phyloP scores from a whole-genome alignment of 2,797 vertebrate species.

The Pseudocheirus occidentalis region DNA sequence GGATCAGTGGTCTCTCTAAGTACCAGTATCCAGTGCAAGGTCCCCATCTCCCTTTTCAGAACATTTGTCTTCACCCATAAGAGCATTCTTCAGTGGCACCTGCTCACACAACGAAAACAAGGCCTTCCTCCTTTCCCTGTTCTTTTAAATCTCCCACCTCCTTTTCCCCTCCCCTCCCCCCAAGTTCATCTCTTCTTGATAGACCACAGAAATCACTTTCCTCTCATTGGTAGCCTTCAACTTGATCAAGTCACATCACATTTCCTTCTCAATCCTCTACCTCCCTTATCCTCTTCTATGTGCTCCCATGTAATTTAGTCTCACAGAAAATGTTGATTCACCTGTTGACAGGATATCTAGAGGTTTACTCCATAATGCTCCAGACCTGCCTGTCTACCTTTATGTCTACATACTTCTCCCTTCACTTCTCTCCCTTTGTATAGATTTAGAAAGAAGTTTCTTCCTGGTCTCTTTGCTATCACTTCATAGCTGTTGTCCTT shows the following conservation, averaged over 20 bases:
- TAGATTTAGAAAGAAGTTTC: not conserved
- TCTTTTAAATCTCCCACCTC: not conserved
- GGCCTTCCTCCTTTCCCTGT: not conserved
- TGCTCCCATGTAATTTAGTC: not conserved
- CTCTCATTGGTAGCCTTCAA: not conserved
- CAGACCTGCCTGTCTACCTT: not conserved
- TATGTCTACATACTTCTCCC: not conserved
- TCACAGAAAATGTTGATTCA: not conserved
- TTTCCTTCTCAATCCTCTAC: not conserved
- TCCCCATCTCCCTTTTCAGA: not conserved
- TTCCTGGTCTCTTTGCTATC: not conserved
- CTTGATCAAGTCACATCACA: not conserved
- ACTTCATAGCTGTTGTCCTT: not conserved
- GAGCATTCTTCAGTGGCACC: not conserved
- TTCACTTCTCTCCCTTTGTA: not conserved
- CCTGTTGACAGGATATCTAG: not conserved
- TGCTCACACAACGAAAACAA: not conserved
- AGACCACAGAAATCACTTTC: not conserved
- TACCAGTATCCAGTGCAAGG: not conserved
- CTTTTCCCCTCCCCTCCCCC: not conserved
- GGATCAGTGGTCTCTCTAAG: not conserved
- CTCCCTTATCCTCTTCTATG: not conserved
- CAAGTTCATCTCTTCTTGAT: not conserved
- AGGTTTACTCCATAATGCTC: too few relatives aligned
- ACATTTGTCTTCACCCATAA: not conserved